Evolutionary conservation across 1,140 invertebrate genomes (phyloP), one percentile per base, ranked within the genome.

Genomic region (Ditylenchus dipsaci): DNA sequence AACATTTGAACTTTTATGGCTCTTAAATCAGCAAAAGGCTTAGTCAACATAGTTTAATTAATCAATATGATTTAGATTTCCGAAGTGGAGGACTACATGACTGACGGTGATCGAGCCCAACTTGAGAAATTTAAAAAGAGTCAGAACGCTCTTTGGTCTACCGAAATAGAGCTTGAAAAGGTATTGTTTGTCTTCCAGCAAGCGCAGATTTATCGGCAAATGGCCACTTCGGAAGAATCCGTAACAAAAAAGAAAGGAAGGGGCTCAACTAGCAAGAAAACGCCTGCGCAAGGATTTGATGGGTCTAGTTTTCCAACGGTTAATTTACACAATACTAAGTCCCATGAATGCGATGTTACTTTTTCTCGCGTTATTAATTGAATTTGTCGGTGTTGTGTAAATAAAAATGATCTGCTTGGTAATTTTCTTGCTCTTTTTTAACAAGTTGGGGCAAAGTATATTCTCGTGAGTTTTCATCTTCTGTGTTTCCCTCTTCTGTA

Each of bases 11-110:
- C n/a, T n/a, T n/a, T n/a, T n/a, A n/a, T n/a, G n/a, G n/a, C n/a
- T n/a, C n/a, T n/a, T n/a, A n/a, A n/a, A n/a, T n/a, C n/a, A n/a
- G n/a, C n/a, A n/a, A n/a, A n/a, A n/a, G n/a, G n/a, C n/a, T n/a
- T n/a, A n/a, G n/a, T n/a, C n/a, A n/a, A n/a, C n/a, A n/a, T n/a
- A n/a, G n/a, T n/a, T n/a, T n/a, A n/a, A n/a, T n/a, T n/a, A n/a
- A n/a, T n/a, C n/a, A n/a, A n/a, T n/a, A n/a, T n/a, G n/a, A n/a
- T n/a, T n/a, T n/a, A n/a, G 69, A 63, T 73, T 53, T 38, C 19
- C 9, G 69, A 71, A 56, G 69, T 71, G 9, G 70, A 71, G 26
- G 23, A 71, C 8, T 71, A 71, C 56, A 63, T 71, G 69, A 71
- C 69, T 8, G 71, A 33, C 0, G 56, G 43, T 23, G 69, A 71